Base-by-base conservation (phyloP, 2,797 vertebrate genomes). In the Gymnocypris eckloni region DNA sequence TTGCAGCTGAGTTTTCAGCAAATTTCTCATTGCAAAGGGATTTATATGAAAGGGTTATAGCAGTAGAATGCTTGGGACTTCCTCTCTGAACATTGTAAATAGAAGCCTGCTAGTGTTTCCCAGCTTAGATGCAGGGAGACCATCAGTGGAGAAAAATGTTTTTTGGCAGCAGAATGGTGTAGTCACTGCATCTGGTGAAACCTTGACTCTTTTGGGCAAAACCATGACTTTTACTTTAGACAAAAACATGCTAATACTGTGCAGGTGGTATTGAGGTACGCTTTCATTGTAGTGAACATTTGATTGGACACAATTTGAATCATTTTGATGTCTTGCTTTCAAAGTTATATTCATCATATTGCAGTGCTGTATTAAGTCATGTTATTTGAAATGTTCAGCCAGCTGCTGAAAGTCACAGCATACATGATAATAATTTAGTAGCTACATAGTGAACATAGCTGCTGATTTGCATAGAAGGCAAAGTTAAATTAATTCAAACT, bases 51-150 rank as follows among this genome's bases (percentile, higher is more conserved):
- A 59, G 50, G 37, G 45, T 70, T 70, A 41, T 41, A 33, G 50
- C 37, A 11, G 54, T 18, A 66, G 11, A 76, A 41, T 59, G 4
- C 13, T 4, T 20, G 33, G 15, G 20, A 8, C n/a, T n/a, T 11
- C 4, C 39, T 50, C 11, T 39, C 41, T 11, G 6, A 50, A 28
- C 50, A 22, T 72, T 28, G 54, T 82, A 83, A 83, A 77, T 50
- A 67, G 33, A 84, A n/a, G 37, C 3, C 75, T 84, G 50, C 61
- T 43, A 28, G 64, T n/a, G 43, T 69, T 69, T 56, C 73, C 50
- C 39, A 25, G 66, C 77, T 72, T 86, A 73, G 67, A 86, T 61
- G 54, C 25, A 22, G 41, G 33, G 33, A 41, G 37, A 9, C 20
- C 39, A 43, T 70, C 20, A 43, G 2, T 43, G 2, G 10, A 41